Percentiles rank a stretch among this genome's conserved stretches.
phyloP scores from a whole-genome alignment of 1,140 invertebrate genomes.

The Drosophila lacertosa region DNA sequence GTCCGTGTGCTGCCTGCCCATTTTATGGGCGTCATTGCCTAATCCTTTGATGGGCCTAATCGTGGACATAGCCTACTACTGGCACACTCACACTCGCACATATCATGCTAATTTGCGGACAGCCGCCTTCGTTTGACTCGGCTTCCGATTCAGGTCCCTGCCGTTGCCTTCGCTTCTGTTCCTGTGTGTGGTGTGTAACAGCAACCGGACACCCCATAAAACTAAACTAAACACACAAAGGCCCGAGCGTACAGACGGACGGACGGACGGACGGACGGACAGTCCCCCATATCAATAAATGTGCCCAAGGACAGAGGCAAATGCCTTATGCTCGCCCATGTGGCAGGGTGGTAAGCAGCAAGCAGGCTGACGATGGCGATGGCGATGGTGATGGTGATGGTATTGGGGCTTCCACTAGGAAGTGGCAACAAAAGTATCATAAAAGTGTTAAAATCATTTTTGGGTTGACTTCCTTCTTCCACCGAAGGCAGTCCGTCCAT shows the following conservation, averaged over 20 bases:
- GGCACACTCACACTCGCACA: slow-evolving; percentile 13
- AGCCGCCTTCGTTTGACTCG: slow-evolving; percentile 78
- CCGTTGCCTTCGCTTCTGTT: not conserved
- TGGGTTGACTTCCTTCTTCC: slow-evolving; percentile 70
- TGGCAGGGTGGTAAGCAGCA: slow-evolving; percentile 12
- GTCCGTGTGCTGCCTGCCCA: slow-evolving; percentile 46
- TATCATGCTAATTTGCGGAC: slow-evolving; percentile 81
- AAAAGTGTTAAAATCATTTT: slow-evolving; percentile 77
- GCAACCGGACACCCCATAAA: slow-evolving; percentile 80
- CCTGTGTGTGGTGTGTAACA: slow-evolving; percentile 20
- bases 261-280: slow-evolving; percentile 16
- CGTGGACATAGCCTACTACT: slow-evolving; percentile 46
- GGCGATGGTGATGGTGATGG: not conserved
- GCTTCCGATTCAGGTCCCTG: slow-evolving; percentile 67
- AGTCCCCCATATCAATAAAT: slow-evolving; percentile 53
- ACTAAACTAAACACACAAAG: slow-evolving; percentile 51
- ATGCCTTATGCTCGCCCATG: slow-evolving; percentile 61
- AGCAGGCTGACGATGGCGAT: slow-evolving; percentile 1
- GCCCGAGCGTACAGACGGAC: not conserved
- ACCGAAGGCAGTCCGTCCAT: not conserved
- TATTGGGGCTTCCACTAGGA: slow-evolving; percentile 24
- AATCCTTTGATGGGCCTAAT: slow-evolving; percentile 82
- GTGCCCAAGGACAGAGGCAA: slow-evolving; percentile 31
- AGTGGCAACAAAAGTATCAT: slow-evolving; percentile 48
- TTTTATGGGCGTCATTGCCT: slow-evolving; percentile 57